Evolutionary conservation across 2,113 vertebrate species (phyloP).

Genomic region (Bubalus kerabau): DNA sequence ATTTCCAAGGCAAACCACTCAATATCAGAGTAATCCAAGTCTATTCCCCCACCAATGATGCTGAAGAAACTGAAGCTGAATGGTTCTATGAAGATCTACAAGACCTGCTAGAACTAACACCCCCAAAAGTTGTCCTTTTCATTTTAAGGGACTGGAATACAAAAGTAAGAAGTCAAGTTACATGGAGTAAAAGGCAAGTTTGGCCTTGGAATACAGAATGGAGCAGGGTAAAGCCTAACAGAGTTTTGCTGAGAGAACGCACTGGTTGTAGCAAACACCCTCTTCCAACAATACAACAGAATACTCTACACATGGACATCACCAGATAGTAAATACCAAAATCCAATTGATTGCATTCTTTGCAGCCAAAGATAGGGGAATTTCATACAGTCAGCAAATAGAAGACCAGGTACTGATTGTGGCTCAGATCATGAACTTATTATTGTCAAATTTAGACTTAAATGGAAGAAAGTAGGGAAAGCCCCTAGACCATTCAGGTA

Average conservation of each 20-base stretch:
- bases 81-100: background rate
- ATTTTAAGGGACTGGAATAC: background rate
- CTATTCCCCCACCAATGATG: background rate
- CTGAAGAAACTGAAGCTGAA: background rate
- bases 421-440: background rate
- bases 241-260: background rate
- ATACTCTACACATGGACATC: background rate
- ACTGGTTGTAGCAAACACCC: background rate
- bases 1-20: background rate
- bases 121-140: background rate
- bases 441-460: background rate
- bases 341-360: background rate
- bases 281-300: background rate
- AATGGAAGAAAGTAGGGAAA: background rate
- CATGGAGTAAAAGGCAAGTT: background rate
- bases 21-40: background rate
- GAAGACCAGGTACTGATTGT: background rate
- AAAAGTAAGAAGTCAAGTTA: background rate
- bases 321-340: background rate
- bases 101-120: background rate
- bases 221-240: background rate
- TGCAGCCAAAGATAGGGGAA: background rate
- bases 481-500: fast-evolving
- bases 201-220: background rate
- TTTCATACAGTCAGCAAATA: background rate